Percentiles rank a stretch among this genome's conserved stretches.
Conservation (phyloP, 2,888 invertebrate species). For the Stictocephala bisonia region DNA sequence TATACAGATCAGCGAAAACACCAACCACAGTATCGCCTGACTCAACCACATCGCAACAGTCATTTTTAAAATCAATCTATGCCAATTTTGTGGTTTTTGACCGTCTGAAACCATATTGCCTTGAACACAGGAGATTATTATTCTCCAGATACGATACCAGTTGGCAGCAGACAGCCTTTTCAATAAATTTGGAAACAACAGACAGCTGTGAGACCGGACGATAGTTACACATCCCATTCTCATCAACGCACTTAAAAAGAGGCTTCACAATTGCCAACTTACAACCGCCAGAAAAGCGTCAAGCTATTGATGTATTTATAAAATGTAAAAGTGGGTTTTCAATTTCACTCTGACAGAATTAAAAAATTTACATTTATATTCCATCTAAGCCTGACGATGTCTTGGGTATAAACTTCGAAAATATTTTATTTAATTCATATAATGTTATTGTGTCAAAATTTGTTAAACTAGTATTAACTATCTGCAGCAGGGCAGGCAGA, state of each 20-base stretch:
- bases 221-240: background rate
- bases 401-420: background rate
- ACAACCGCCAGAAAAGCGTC: background rate
- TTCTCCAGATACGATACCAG: background rate
- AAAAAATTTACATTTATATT: background rate
- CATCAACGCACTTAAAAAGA: background rate
- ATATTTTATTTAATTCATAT: background rate
- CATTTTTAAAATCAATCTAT: background rate
- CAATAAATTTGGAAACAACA: background rate
- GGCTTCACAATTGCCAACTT: background rate
- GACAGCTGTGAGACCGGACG: background rate
- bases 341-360: background rate
- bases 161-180: slow-evolving; percentile 1
- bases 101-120: background rate
- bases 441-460: no score
- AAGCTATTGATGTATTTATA: background rate
- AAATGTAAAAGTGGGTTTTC: background rate
- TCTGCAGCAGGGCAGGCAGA: no score
- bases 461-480: no score
- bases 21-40: slow-evolving; percentile 1
- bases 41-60: slow-evolving; percentile 1
- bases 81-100: background rate
- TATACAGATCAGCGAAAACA: background rate
- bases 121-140: background rate
- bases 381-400: background rate